Base-by-base conservation (phyloP, 2,797 vertebrate genomes). In the Gallirallus australis region DNA sequence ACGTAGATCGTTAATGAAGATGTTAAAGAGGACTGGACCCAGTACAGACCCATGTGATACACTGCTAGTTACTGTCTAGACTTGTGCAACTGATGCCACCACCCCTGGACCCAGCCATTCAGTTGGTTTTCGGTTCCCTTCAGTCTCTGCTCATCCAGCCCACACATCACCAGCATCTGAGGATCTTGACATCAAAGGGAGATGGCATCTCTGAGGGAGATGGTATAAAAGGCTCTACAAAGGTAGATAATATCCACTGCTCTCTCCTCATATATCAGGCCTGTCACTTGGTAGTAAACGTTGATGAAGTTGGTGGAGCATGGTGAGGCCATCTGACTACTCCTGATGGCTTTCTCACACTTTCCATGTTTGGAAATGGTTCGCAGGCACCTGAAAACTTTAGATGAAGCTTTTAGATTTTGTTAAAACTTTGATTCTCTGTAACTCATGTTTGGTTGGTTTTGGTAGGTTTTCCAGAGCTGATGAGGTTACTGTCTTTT, bases 231-330 rank as follows among this genome's bases (percentile, higher is more conserved):
- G 24, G 6, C 73, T 11, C 11, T 33, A 11, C 11, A 47, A 47
- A 47, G 31, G 35, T 3, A 23, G 84, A 15, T 52, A 31, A 18
- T 2, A 21, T 7, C 18, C 27, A 7, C 17, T 2, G 27, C 52
- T 57, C 14, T 39, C 31, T 14, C 31, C 42, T 52, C 52, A 9
- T 15, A 27, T 25, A 3, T 33, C 25, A 7, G 35, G 30, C 24
- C 40, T 11, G 33, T 40, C 30, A 15, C 31, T 50, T 40, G 0
- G 0, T 20, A 25, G 3, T 20, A 14, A 15, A 63, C 35, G 57
- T 33, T 54, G 17, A 56, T 47, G 28, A 33, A 61, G 33, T 12
- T 56, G 30, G 24, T 47, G 21, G 45, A 42, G 47, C 17, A 1
- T 3, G 33, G 33, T 37, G 21, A 42, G 31, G 12, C 42, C 42